phyloP scores from a whole-genome alignment of 1,140 invertebrate genomes.

The Bombus balteatus region DNA sequence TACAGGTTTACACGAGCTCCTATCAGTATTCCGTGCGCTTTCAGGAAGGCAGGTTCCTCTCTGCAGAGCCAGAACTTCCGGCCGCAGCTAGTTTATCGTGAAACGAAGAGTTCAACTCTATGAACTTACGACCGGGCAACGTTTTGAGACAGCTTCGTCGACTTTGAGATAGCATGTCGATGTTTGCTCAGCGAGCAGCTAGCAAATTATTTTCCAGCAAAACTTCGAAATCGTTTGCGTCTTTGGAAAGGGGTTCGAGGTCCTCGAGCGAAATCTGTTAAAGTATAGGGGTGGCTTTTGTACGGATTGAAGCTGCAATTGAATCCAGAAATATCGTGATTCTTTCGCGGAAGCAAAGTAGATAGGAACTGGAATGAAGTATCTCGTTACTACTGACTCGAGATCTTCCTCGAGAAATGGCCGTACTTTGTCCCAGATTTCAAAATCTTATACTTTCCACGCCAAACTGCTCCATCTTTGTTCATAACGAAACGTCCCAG shows the following conservation, averaged over 20 bases:
- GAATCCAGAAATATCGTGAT: neutral
- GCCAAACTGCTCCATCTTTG: neutral
- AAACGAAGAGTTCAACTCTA: conserved; percentile 4
- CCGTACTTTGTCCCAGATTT: neutral
- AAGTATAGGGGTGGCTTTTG: neutral
- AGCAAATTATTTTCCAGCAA: neutral
- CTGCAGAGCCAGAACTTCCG: neutral
- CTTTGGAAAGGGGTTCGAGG: neutral
- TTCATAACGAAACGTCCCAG: neutral
- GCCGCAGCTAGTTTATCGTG: conserved; percentile 8
- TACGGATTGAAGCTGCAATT: neutral
- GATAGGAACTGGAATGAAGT: no score
- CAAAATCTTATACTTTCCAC: neutral
- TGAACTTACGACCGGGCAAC: neutral
- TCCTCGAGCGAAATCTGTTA: neutral
- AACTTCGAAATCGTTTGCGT: neutral
- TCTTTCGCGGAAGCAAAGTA: neutral
- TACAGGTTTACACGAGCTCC: neutral
- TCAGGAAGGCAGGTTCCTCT: neutral
- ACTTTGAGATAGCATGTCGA: neutral
- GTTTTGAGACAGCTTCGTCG: neutral
- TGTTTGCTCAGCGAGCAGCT: neutral
- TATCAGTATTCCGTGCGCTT: neutral
- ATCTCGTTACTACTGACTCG: neutral
- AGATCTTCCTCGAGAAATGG: neutral